Base-by-base conservation (phyloP, 1,140 invertebrate species). In the Lycorma delicatula region DNA sequence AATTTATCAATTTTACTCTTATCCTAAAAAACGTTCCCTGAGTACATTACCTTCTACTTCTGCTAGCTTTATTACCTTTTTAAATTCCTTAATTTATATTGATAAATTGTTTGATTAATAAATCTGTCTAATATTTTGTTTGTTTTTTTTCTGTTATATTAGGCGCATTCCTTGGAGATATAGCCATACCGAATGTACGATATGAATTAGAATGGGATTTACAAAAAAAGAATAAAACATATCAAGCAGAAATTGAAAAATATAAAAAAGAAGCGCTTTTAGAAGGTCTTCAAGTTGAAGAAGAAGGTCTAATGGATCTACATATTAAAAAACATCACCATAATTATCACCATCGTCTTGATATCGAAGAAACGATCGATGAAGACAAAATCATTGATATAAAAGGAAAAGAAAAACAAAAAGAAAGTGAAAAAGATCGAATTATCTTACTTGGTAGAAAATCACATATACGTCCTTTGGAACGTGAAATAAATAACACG, bases 261-360 rank as follows among this genome's bases (percentile, higher is more conserved):
- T 79, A 87, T 60, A 86, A 86, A 66, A 84, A 88, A 63, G 86
- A 89, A 70, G 82, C 88, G 4, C 73, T 85, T 28, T 76, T 86
- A 31, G 86, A 89, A 71, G 86, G 86, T 5, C 72, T 89, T 22
- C 86, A 89, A 71, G 82, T 89, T 12, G 86, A 89, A 72, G 86
- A 89, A 65, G 86, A 89, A 72, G 86, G 86, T 22, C 72, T 89
- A 1, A 81, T 82, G 23, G 84, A 86, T 65, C 56, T 67, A 7
- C 61, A 61, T 11, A 63, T 54, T 53, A 62, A 60, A 25, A 56
- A 56, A 25, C 70, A 20, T 1, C 41, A 36, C 36, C 16, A 12
- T 22, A 36, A n/a, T n/a, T n/a, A n/a, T n/a, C n/a, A n/a, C n/a
- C n/a, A n/a, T n/a, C n/a, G n/a, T n/a, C n/a, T n/a, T 69, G 44